Conservation (phyloP, 2,888 invertebrate species). For the Nomada lathburiana region DNA sequence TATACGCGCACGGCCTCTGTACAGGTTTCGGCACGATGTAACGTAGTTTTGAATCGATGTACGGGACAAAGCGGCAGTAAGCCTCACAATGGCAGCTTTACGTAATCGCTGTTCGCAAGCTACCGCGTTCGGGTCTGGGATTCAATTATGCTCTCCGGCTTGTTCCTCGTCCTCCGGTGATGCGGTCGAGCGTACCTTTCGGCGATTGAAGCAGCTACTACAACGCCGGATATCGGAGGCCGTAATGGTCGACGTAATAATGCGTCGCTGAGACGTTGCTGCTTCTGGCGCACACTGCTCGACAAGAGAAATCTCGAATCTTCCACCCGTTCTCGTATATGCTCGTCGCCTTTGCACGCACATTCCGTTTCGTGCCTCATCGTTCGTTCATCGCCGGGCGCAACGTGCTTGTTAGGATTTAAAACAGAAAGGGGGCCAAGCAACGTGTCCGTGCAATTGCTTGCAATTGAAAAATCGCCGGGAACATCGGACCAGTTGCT, state of each 20-base stretch:
- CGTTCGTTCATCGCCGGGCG: too few relatives aligned
- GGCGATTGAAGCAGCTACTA: conserved; percentile 36
- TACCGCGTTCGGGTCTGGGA: conserved; percentile 70
- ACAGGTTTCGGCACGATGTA: conserved; percentile 32
- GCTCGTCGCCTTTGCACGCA: not conserved
- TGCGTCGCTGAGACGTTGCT: conserved; percentile 38
- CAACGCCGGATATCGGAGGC: conserved; percentile 24
- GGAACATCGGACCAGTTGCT: not conserved
- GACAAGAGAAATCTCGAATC: not conserved
- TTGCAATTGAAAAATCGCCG: conserved; percentile 9
- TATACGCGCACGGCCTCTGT: conserved; percentile 1
- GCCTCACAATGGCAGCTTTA: conserved; percentile 71
- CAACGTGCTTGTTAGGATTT: too few relatives aligned
- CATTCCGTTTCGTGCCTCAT: not conserved
- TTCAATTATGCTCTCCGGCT: conserved; percentile 73
- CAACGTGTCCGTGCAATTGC: not conserved
- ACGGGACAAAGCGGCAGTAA: conserved; percentile 60
- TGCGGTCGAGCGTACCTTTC: conserved; percentile 41
- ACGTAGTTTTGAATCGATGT: conserved; percentile 58
- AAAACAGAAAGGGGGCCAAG: not conserved
- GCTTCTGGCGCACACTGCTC: conserved; percentile 11
- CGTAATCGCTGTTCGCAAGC: conserved; percentile 75
- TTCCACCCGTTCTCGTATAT: not conserved
- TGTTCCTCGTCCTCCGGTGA: conserved; percentile 52
- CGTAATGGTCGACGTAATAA: conserved; percentile 56